A percentile compares a stretch with the other conserved stretches of the same genome.
These are phyloP conservation scores for Penelope pileata DNA, from an alignment of 2,113 vertebrate species.

Conservation along the genomic window DNA sequence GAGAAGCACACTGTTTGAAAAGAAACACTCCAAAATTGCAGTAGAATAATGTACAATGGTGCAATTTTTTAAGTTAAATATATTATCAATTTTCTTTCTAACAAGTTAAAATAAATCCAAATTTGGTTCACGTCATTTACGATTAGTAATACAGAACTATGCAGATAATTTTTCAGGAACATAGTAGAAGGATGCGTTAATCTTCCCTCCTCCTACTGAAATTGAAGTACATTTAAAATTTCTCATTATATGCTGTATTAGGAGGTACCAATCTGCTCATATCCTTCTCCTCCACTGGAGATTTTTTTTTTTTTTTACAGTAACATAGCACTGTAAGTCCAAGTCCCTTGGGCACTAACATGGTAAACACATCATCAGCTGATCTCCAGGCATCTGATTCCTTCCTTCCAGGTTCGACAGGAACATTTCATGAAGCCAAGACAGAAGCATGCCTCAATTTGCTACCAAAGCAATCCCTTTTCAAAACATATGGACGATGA, in stretches of 20 bases:
- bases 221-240: neutral
- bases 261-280: neutral
- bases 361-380: neutral
- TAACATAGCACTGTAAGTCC: fast-evolving
- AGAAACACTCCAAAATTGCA: neutral
- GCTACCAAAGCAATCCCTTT: neutral
- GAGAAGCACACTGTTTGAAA: neutral
- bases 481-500: neutral
- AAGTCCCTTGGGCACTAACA: neutral
- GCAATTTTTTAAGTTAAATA: neutral
- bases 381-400: neutral
- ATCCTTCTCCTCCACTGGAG: neutral
- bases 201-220: neutral
- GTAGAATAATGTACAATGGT: neutral
- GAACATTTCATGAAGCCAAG: neutral
- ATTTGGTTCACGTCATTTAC: neutral
- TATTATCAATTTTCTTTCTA: neutral
- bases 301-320: neutral
- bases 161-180: neutral
- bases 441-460: neutral
- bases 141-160: neutral
- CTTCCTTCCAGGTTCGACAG: neutral
- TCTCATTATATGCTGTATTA: neutral
- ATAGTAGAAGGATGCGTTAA: neutral
- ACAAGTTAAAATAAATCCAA: neutral